A percentile compares a stretch with the other conserved stretches of the same genome.
phyloP scores from a whole-genome alignment of 1,140 invertebrate genomes.

The Liolophura sinensis region DNA sequence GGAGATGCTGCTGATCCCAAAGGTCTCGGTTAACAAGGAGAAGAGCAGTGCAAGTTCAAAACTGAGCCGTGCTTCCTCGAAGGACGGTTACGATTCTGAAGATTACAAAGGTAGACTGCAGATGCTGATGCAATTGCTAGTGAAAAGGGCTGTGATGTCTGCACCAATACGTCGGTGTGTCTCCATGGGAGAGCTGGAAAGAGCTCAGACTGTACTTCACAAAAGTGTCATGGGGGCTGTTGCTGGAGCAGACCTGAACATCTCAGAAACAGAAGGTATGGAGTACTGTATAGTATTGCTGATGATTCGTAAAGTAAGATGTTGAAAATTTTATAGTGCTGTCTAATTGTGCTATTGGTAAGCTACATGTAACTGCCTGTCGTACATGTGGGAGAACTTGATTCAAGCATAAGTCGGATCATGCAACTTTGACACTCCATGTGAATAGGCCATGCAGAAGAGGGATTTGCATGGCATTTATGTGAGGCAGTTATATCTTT shows the following conservation, averaged over 20 bases:
- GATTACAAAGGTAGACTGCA: slow-evolving; percentile 49
- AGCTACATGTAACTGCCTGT: too few species aligned
- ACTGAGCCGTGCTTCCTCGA: neutral
- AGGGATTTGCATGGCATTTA: too few species aligned
- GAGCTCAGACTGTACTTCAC: slow-evolving; percentile 64
- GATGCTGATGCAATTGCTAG: slow-evolving; percentile 52
- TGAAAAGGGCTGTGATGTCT: slow-evolving; percentile 50
- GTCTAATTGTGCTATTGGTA: too few species aligned
- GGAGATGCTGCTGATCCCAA: slow-evolving; percentile 65
- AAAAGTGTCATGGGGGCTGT: slow-evolving; percentile 56
- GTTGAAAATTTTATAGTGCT: too few species aligned
- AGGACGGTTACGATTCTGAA: slow-evolving; percentile 35
- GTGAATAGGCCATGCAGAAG: too few species aligned
- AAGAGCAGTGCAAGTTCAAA: neutral
- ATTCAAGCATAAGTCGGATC: too few species aligned
- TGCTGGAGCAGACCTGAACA: slow-evolving; percentile 43
- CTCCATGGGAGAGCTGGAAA: slow-evolving; percentile 58
- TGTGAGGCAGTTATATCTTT: too few species aligned
- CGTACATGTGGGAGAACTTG: too few species aligned
- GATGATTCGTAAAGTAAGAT: too few species aligned
- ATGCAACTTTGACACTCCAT: too few species aligned
- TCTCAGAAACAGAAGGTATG: slow-evolving; percentile 40
- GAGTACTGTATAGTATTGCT: too few species aligned
- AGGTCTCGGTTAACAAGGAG: slow-evolving; percentile 19
- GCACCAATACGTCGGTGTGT: slow-evolving; percentile 60